Evolutionary conservation across 1,140 invertebrate genomes (phyloP).

Genomic region (Lasaia peninsularis): DNA sequence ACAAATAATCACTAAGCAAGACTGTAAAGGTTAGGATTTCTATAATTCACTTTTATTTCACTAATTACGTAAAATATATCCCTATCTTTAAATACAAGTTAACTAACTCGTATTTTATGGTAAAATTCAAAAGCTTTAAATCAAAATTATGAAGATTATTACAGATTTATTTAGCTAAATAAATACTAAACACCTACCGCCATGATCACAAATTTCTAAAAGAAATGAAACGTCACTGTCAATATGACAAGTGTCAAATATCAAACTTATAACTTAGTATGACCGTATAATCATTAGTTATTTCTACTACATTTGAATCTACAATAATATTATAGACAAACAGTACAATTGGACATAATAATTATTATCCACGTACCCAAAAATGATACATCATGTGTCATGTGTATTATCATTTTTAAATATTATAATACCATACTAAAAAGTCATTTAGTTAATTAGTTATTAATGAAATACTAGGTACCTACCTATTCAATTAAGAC

Average conservation of each 20-base stretch:
- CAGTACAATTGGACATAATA: too few relatives aligned
- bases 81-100: background rate
- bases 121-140: background rate
- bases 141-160: conserved; percentile 33
- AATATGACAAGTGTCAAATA: conserved; percentile 17
- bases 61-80: background rate
- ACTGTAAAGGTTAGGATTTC: conserved; percentile 1
- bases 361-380: too few relatives aligned
- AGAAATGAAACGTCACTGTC: conserved; percentile 50
- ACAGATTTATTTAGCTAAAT: conserved; percentile 40
- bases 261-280: too few relatives aligned
- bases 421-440: too few relatives aligned
- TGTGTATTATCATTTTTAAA: too few relatives aligned
- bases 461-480: too few relatives aligned
- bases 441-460: too few relatives aligned
- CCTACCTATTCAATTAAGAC: too few relatives aligned
- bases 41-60: background rate
- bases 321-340: too few relatives aligned
- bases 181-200: conserved; percentile 63
- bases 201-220: conserved; percentile 66
- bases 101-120: background rate
- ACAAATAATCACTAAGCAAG: background rate
- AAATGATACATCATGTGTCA: too few relatives aligned
- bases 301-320: background rate
- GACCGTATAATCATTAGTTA: too few relatives aligned